Evolutionary conservation across 2,797 vertebrate species (phyloP).

Genomic region (Poeciliopsis presidionis): DNA sequence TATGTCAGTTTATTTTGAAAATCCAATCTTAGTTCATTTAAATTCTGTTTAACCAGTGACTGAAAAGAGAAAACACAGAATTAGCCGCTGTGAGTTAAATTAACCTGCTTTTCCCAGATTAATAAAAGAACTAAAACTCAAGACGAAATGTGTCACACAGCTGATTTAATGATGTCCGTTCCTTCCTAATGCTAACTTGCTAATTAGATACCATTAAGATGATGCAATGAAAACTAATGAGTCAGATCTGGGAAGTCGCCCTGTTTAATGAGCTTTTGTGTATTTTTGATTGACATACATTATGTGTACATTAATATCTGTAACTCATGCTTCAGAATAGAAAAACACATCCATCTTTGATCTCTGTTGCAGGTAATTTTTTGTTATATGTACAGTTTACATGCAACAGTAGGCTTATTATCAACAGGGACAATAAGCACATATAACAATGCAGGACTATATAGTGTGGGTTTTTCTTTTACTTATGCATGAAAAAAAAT

Average conservation of each 20-base stretch:
- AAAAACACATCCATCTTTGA: constrained; percentile 4
- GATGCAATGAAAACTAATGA: background rate
- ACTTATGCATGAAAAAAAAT: constrained; percentile 17
- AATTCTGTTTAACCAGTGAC: background rate
- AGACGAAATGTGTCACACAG: background rate
- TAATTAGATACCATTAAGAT: background rate
- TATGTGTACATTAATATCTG: background rate
- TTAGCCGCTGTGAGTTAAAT: background rate
- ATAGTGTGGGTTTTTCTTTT: constrained; percentile 16
- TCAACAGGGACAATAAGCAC: constrained; percentile 2
- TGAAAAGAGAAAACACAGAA: background rate
- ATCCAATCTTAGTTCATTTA: background rate
- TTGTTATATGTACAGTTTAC: background rate
- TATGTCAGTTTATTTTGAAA: background rate
- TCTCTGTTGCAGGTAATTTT: background rate
- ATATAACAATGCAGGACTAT: background rate
- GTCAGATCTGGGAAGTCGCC: background rate
- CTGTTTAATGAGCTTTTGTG: background rate
- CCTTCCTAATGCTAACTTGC: background rate
- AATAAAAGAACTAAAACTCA: background rate
- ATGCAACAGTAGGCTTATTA: background rate
- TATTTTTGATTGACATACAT: background rate
- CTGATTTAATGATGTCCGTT: background rate
- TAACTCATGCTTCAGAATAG: background rate
- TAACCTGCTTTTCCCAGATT: background rate